These are phyloP conservation scores for Eufriesea mexicana DNA, from an alignment of 1,140 invertebrate species.

Conservation along the genomic window DNA sequence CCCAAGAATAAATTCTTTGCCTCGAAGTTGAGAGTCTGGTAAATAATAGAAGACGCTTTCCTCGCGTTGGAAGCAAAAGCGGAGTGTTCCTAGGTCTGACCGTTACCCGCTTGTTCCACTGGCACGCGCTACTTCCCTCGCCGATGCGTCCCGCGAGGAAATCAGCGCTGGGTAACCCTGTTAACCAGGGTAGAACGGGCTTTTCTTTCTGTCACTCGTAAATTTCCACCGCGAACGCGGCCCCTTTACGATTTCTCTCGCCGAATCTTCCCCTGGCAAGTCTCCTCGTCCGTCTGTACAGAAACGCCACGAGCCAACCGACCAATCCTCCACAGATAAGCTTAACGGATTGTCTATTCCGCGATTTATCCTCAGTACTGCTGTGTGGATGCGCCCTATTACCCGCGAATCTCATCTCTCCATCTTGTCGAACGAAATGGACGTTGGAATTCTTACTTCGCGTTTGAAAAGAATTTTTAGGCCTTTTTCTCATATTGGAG, in stretches of 20 bases:
- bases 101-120: background rate
- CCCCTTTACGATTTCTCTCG: constrained; percentile 2
- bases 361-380: background rate
- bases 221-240: background rate
- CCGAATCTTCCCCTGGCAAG: background rate
- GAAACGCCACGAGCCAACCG: background rate
- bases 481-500: too few species aligned
- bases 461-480: too few species aligned
- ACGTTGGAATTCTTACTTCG: background rate
- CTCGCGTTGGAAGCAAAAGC: too few species aligned
- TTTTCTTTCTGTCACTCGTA: constrained; percentile 21
- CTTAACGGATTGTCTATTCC: constrained; percentile 11
- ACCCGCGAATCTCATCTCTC: background rate
- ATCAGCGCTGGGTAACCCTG: background rate
- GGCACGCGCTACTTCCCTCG: background rate
- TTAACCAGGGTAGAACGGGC: background rate
- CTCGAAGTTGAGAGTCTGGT: too few species aligned
- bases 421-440: background rate
- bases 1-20: too few species aligned
- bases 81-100: background rate
- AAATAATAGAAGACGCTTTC: too few species aligned
- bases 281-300: background rate
- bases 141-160: background rate
- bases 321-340: constrained; percentile 4
- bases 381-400: background rate